Conservation (phyloP, 2,113 vertebrate species). For the Megalops atlanticus region DNA sequence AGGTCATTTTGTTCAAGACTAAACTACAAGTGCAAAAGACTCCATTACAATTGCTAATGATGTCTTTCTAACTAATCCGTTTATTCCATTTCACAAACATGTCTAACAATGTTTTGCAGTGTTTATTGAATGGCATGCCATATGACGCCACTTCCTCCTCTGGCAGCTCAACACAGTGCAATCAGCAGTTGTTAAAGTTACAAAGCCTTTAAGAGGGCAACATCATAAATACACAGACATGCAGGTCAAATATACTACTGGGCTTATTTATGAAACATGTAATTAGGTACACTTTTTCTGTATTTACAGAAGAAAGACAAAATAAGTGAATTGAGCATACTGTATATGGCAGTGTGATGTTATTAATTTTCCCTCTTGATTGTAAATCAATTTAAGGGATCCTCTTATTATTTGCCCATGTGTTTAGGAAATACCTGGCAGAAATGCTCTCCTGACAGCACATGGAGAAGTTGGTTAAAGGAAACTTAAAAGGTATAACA, state of each 20-base stretch:
- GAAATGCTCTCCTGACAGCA: not conserved
- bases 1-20: no score
- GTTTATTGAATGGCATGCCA: conserved; percentile 55
- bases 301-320: no score
- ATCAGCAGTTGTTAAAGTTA: conserved; percentile 62
- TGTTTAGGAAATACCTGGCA: no score
- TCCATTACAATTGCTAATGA: conserved; percentile 36
- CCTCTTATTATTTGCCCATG: no score
- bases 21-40: no score
- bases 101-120: conserved; percentile 37
- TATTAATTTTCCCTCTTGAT: not conserved
- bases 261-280: no score
- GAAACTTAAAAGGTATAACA: not conserved
- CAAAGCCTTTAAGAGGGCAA: no score
- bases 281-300: no score
- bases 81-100: conserved; percentile 48
- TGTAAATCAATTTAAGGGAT: no score
- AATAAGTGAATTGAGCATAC: not conserved
- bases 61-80: conserved; percentile 33
- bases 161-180: conserved; percentile 50
- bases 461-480: not conserved
- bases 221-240: no score
- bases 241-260: no score
- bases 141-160: conserved; percentile 62
- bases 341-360: not conserved